These are phyloP conservation scores for Ephydatia muelleri DNA, from an alignment of 37 sponge, comb jelly and placozoan species.

Conservation along the genomic window DNA sequence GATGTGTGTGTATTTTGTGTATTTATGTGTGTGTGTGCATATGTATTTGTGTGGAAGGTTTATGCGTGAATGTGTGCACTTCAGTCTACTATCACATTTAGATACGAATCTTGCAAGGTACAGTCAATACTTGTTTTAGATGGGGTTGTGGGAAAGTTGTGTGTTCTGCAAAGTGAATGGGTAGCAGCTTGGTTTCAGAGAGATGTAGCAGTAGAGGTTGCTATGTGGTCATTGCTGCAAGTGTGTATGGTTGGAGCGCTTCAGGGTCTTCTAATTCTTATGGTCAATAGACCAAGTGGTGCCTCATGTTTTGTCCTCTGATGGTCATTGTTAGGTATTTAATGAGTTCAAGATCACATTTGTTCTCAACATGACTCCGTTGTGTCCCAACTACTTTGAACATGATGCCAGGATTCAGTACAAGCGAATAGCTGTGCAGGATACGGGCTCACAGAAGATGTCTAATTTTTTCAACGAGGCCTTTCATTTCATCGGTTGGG, in stretches of 20 bases:
- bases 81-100: too few relatives aligned
- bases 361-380: slow-evolving; percentile 75
- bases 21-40: neutral
- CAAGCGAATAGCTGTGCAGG: slow-evolving; percentile 74
- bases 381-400: slow-evolving; percentile 70
- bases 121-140: neutral
- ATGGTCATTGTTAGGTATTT: slow-evolving; percentile 43
- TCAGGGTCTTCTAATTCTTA: too few relatives aligned
- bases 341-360: slow-evolving; percentile 49
- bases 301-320: too few relatives aligned
- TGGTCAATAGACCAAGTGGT: too few relatives aligned
- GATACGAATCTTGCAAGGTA: neutral
- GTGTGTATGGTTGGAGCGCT: too few relatives aligned
- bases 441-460: slow-evolving; percentile 79
- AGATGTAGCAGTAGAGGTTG: too few relatives aligned
- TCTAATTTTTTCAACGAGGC: slow-evolving; percentile 80
- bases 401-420: slow-evolving; percentile 49
- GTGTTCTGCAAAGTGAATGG: too few relatives aligned
- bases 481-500: slow-evolving; percentile 84
- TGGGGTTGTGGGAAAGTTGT: too few relatives aligned
- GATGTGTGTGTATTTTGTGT: too few relatives aligned
- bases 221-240: too few relatives aligned
- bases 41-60: neutral
- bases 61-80: neutral
- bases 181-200: too few relatives aligned